Evolutionary conservation across 1,140 invertebrate genomes (phyloP).

Genomic region (Mizuhopecten yessoensis): DNA sequence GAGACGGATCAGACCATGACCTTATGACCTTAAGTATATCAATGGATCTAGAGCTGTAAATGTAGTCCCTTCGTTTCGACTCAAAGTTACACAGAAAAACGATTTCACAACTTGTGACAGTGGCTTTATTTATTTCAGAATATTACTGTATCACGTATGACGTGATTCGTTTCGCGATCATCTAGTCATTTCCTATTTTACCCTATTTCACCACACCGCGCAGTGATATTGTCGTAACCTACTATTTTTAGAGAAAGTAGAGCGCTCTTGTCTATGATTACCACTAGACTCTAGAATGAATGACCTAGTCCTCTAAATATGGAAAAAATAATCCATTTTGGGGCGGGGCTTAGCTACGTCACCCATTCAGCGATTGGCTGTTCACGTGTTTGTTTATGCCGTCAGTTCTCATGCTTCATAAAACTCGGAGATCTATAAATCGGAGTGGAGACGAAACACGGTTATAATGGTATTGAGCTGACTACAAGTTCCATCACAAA

Average conservation of each 20-base stretch:
- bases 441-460: background rate
- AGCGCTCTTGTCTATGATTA: conserved; percentile 23
- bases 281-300: background rate
- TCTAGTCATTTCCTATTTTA: background rate
- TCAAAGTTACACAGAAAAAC: background rate
- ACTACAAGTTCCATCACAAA: background rate
- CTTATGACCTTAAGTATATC: background rate
- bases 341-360: conserved; percentile 22
- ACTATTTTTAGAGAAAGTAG: conserved; percentile 39
- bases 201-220: background rate
- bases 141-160: background rate
- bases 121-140: background rate
- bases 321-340: conserved; percentile 4
- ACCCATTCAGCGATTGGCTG: background rate
- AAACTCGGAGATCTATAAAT: background rate
- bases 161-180: background rate
- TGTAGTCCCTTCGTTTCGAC: background rate
- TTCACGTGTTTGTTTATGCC: background rate
- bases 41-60: background rate
- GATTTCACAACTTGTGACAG: background rate
- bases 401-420: conserved; percentile 37
- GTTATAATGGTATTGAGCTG: background rate
- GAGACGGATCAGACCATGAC: background rate
- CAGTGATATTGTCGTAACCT: conserved; percentile 13
- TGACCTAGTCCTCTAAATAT: conserved; percentile 38